Conservation (phyloP, 2,888 invertebrate genomes). For the Leptinotarsa tumamoca region DNA sequence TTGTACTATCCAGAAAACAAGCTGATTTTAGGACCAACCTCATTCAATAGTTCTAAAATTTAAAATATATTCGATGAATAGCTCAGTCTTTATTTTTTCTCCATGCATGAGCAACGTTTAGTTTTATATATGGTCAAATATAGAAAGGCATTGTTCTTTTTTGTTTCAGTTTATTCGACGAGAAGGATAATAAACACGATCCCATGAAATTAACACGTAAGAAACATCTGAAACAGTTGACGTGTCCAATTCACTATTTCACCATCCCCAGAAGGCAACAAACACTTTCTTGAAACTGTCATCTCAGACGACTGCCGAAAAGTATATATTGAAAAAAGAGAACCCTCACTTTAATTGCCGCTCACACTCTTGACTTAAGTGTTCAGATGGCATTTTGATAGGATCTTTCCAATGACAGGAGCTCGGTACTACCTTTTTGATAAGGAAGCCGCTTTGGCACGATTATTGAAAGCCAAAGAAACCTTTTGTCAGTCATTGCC, state of each 20-base stretch:
- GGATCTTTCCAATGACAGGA: constrained; percentile 36
- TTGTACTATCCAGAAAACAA: no score
- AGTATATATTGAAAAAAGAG: not conserved
- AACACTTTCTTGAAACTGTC: constrained; percentile 1
- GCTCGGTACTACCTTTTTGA: constrained; percentile 35
- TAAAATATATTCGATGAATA: not conserved
- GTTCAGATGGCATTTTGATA: constrained; percentile 42
- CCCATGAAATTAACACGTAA: not conserved
- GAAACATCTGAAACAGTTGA: not conserved
- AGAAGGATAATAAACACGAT: no score
- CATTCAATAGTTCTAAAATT: no score
- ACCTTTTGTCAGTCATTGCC: constrained; percentile 55
- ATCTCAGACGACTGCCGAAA: constrained; percentile 8
- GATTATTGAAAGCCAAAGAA: constrained; percentile 53
- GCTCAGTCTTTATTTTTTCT: no score
- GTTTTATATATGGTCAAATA: no score
- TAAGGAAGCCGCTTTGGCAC: constrained; percentile 48
- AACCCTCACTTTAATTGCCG: not conserved
- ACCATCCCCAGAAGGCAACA: not conserved
- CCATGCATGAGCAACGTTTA: no score
- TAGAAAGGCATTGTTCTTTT: no score
- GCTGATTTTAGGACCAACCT: no score
- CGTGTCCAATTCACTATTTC: not conserved
- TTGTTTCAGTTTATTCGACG: no score
- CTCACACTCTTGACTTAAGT: constrained; percentile 17